Percentiles rank a stretch among this genome's conserved stretches.
phyloP scores from a whole-genome alignment of 2,113 vertebrate species.

The Heterochromis multidens region DNA sequence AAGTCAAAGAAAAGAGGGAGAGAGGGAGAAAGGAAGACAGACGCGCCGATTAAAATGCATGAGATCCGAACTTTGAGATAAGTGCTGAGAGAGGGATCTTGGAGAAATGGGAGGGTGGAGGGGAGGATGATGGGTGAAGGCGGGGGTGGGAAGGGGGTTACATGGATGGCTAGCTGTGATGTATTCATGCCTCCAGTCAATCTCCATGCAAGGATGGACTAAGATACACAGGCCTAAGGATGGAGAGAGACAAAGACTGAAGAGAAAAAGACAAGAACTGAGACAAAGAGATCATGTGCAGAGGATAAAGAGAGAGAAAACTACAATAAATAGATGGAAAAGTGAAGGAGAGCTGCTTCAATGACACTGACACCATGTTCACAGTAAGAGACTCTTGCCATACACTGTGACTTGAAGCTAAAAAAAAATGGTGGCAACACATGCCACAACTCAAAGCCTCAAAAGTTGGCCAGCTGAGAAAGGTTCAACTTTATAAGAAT shows the following conservation, averaged over 20 bases:
- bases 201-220: constrained; percentile 64
- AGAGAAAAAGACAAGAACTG: neutral
- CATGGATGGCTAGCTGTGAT: constrained; percentile 64
- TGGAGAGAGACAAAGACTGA: neutral
- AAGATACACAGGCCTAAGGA: constrained; percentile 46
- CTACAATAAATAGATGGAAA: neutral
- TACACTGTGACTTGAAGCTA: neutral
- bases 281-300: neutral
- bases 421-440: neutral
- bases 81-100: constrained; percentile 66
- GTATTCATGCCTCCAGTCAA: constrained; percentile 68
- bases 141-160: neutral
- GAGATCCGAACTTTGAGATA: constrained; percentile 68
- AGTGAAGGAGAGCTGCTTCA: neutral
- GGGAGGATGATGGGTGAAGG: neutral
- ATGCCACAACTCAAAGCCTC: neutral
- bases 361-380: neutral
- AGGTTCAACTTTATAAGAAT: neutral
- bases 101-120: constrained; percentile 11
- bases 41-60: constrained; percentile 71
- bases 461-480: neutral
- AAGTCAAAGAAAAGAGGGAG: constrained; percentile 61
- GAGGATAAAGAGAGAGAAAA: neutral
- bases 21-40: constrained; percentile 31
- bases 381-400: neutral